Conservation (phyloP, 2,797 vertebrate species). For the Sphenopsis melanotis region DNA sequence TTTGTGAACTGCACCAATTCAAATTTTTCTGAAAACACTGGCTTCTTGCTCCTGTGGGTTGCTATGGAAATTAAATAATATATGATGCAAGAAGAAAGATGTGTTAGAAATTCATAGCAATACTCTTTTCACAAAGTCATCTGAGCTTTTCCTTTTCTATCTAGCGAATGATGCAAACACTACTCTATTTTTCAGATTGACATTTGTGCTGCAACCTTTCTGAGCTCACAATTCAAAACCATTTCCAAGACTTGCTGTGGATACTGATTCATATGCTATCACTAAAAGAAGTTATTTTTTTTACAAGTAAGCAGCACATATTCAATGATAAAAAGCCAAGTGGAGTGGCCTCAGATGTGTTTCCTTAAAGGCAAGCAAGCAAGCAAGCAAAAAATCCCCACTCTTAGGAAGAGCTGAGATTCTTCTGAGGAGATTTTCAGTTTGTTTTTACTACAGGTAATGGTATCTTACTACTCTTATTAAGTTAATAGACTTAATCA, state of each 20-base stretch:
- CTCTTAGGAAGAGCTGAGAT: background rate
- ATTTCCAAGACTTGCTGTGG: background rate
- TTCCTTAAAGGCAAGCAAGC: background rate
- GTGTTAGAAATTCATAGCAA: background rate
- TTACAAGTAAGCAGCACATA: background rate
- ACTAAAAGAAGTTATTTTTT: background rate
- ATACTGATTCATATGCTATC: background rate
- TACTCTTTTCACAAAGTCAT: background rate
- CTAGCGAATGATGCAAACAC: background rate
- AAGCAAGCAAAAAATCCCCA: background rate
- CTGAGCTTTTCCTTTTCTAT: background rate
- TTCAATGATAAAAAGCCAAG: background rate
- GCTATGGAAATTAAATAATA: slow-evolving; percentile 40
- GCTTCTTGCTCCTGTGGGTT: background rate
- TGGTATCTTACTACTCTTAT: background rate
- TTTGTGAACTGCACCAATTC: background rate
- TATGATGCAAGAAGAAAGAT: background rate
- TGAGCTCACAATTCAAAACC: background rate
- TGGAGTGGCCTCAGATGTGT: background rate
- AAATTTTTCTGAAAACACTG: background rate
- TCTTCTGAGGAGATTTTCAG: background rate
- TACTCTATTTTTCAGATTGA: background rate
- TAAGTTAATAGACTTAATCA: background rate
- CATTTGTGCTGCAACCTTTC: background rate
- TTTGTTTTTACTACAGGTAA: background rate